These are phyloP conservation scores for Leptogaster cylindrica DNA, from an alignment of 2,888 invertebrate species.

Conservation along the genomic window DNA sequence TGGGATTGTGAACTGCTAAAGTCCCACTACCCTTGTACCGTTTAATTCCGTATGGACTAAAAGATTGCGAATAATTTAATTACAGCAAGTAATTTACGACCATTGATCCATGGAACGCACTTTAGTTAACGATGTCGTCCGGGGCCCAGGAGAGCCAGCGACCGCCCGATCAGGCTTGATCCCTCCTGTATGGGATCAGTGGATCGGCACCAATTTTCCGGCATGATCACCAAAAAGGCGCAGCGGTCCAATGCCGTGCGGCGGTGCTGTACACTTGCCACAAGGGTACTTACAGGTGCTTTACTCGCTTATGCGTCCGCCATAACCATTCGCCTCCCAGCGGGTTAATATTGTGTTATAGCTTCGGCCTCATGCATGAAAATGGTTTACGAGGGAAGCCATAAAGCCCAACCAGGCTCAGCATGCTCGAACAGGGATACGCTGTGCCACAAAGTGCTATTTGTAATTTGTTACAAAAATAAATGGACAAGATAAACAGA, in stretches of 20 bases:
- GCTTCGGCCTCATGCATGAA: constrained; percentile 26
- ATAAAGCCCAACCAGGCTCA: constrained; percentile 16
- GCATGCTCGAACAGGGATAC: constrained; percentile 36
- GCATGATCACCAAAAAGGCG: neutral
- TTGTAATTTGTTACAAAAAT: constrained; percentile 41
- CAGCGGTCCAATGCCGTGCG: neutral
- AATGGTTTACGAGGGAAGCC: constrained; percentile 39
- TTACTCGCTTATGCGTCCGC: constrained; percentile 39
- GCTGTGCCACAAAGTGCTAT: constrained; percentile 39
- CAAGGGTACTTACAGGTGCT: constrained; percentile 41
- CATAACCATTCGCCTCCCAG: constrained; percentile 34
- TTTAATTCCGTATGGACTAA: constrained; percentile 12
- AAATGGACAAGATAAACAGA: constrained; percentile 38
- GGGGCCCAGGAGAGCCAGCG: no score
- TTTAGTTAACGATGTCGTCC: constrained; percentile 34
- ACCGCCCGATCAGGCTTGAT: neutral
- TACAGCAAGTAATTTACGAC: constrained; percentile 37
- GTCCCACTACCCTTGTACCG: constrained; percentile 30
- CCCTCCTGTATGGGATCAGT: constrained; percentile 12
- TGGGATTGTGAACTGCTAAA: no score
- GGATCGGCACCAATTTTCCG: constrained; percentile 28
- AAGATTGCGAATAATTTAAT: constrained; percentile 41
- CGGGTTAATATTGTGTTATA: constrained; percentile 37
- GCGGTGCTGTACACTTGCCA: constrained; percentile 23
- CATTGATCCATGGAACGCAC: constrained; percentile 40